phyloP scores from a whole-genome alignment of 2,113 vertebrate species.

The Coreoperca whiteheadi region DNA sequence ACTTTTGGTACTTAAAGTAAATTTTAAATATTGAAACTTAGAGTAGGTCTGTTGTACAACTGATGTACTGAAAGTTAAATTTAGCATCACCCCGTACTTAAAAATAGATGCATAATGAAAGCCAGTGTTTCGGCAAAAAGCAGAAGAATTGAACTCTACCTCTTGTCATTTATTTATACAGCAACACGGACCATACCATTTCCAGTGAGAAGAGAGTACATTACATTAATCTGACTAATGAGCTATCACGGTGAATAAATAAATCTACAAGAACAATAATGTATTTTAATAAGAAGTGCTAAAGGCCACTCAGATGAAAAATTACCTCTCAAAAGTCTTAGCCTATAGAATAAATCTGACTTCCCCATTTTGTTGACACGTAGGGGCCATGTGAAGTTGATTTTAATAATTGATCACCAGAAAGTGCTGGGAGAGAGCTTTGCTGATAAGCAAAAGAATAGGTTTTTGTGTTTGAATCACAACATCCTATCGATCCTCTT shows the following conservation, averaged over 20 bases:
- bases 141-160: slow-evolving; percentile 68
- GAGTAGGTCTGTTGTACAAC: slow-evolving; percentile 35
- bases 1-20: neutral
- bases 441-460: slow-evolving; percentile 81
- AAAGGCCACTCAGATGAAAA: slow-evolving; percentile 85
- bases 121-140: slow-evolving; percentile 52
- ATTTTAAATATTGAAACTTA: slow-evolving; percentile 12
- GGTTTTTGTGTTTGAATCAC: slow-evolving; percentile 78
- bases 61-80: slow-evolving; percentile 55
- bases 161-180: slow-evolving; percentile 67
- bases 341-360: slow-evolving; percentile 85
- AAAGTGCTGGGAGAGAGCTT: slow-evolving; percentile 79
- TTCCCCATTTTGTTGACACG: slow-evolving; percentile 79
- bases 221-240: slow-evolving; percentile 89
- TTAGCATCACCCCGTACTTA: slow-evolving; percentile 53
- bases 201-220: slow-evolving; percentile 79
- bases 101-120: slow-evolving; percentile 72
- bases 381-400: slow-evolving; percentile 78
- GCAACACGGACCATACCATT: slow-evolving; percentile 54
- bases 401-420: slow-evolving; percentile 87
- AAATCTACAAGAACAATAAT: slow-evolving; percentile 87
- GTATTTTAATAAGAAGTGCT: slow-evolving; percentile 89
- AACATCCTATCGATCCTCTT: slow-evolving; percentile 78
- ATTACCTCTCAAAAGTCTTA: slow-evolving; percentile 84
- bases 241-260: slow-evolving; percentile 87